A percentile compares a stretch with the other conserved stretches of the same genome.
These are phyloP conservation scores for Prunella strophiata DNA, from an alignment of 2,797 vertebrate species.

Conservation along the genomic window DNA sequence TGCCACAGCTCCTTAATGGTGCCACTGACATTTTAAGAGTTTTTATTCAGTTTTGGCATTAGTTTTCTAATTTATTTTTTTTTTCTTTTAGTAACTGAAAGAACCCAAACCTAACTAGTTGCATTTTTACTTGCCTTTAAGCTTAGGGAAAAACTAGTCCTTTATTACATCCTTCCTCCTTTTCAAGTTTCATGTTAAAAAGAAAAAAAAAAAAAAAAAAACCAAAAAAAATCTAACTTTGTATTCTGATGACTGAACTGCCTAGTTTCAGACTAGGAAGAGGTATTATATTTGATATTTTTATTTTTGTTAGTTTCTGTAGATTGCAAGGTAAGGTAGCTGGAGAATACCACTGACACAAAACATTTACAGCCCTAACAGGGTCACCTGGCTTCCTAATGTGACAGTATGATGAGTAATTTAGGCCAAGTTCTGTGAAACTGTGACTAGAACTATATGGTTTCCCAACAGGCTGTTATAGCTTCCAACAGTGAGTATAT, in stretches of 20 bases:
- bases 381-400: background rate
- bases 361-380: background rate
- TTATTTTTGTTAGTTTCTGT: background rate
- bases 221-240: background rate
- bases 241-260: background rate
- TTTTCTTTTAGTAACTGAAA: background rate
- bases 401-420: background rate
- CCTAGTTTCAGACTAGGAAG: background rate
- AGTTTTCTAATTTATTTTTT: background rate
- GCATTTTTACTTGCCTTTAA: background rate
- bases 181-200: background rate
- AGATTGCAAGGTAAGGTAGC: background rate
- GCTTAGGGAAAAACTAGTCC: background rate
- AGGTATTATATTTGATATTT: background rate
- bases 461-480: background rate
- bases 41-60: background rate
- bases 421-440: background rate
- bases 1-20: background rate
- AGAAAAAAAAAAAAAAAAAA: fast-evolving
- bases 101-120: background rate
- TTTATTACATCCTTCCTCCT: background rate
- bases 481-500: background rate
- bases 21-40: background rate
- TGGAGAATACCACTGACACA: background rate
- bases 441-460: background rate